phyloP scores from a whole-genome alignment of 2,113 vertebrate genomes.

The Dinomys branickii region DNA sequence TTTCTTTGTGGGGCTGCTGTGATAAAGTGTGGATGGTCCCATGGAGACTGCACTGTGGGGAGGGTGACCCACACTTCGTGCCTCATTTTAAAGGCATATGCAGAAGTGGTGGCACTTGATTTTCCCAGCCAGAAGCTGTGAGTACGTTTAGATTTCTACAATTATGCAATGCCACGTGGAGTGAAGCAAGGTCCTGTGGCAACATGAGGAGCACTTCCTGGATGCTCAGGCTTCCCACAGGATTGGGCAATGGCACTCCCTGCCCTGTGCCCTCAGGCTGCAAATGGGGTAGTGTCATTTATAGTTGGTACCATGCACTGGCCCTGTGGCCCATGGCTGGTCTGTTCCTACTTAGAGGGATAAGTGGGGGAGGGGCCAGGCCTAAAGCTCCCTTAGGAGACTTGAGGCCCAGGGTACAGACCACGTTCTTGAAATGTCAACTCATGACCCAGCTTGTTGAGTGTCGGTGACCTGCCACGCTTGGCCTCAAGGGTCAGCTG shows the following conservation, averaged over 20 bases:
- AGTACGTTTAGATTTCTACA: slow-evolving; percentile 23
- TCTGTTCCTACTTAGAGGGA: not conserved
- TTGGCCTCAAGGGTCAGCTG: not conserved
- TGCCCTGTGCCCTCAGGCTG: not conserved
- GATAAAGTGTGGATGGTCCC: not conserved
- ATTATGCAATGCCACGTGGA: slow-evolving; percentile 39
- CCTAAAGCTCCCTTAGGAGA: not conserved
- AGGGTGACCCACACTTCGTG: not conserved
- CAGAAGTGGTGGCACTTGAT: not conserved
- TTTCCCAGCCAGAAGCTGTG: not conserved
- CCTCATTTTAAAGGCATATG: not conserved
- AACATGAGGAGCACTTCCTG: slow-evolving; percentile 57
- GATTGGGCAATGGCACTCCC: slow-evolving; percentile 54
- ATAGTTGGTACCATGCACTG: not conserved
- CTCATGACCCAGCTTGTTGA: not conserved
- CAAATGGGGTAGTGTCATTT: not conserved
- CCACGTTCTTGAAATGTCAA: not conserved
- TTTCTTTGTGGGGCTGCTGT: not conserved
- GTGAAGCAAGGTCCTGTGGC: slow-evolving; percentile 55
- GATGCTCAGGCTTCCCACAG: slow-evolving; percentile 40
- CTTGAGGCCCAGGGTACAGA: not conserved
- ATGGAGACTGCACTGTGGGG: not conserved
- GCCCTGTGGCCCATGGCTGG: fast-evolving
- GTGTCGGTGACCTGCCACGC: not conserved
- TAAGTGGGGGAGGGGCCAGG: not conserved